These are phyloP conservation scores for Neotoxoptera formosana DNA, from an alignment of 1,140 invertebrate species.

Conservation along the genomic window DNA sequence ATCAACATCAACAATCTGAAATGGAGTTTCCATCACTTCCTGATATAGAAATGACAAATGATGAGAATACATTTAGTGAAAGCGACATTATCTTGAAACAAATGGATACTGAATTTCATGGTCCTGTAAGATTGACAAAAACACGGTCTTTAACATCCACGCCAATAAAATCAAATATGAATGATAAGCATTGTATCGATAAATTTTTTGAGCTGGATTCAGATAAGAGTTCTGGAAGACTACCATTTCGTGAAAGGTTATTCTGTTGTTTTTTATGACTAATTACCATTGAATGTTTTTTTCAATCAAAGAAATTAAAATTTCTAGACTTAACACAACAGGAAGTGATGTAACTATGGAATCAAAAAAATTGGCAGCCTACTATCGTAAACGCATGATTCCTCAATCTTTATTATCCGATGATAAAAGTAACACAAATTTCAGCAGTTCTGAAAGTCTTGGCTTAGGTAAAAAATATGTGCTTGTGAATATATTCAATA, in stretches of 20 bases:
- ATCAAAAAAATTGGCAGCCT: slow-evolving; percentile 66
- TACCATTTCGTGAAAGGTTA: slow-evolving; percentile 50
- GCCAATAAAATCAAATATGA: slow-evolving; percentile 56
- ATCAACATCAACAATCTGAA: not conserved
- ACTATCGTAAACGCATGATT: slow-evolving; percentile 66
- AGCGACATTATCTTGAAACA: slow-evolving; percentile 61
- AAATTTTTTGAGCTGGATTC: slow-evolving; percentile 57
- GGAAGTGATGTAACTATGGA: slow-evolving; percentile 69
- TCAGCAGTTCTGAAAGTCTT: slow-evolving; percentile 78
- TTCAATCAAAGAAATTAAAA: slow-evolving; percentile 58
- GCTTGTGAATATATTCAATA: slow-evolving; percentile 50
- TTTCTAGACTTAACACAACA: slow-evolving; percentile 69
- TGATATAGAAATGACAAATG: slow-evolving; percentile 41
- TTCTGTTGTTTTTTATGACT: not conserved
- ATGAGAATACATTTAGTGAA: slow-evolving; percentile 60
- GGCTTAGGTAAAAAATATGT: slow-evolving; percentile 63
- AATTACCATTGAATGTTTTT: slow-evolving; percentile 47
- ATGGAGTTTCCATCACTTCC: not conserved
- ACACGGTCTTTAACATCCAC: slow-evolving; percentile 34
- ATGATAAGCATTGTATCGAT: slow-evolving; percentile 56
- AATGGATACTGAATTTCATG: slow-evolving; percentile 58
- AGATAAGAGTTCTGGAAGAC: slow-evolving; percentile 33
- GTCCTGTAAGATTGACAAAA: slow-evolving; percentile 54
- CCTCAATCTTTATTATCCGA: slow-evolving; percentile 68
- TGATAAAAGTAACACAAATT: slow-evolving; percentile 70